A percentile compares a stretch with the other conserved stretches of the same genome.
Evolutionary conservation across 2,113 vertebrate genomes (phyloP).

Genomic region (Dicentrarchus labrax): DNA sequence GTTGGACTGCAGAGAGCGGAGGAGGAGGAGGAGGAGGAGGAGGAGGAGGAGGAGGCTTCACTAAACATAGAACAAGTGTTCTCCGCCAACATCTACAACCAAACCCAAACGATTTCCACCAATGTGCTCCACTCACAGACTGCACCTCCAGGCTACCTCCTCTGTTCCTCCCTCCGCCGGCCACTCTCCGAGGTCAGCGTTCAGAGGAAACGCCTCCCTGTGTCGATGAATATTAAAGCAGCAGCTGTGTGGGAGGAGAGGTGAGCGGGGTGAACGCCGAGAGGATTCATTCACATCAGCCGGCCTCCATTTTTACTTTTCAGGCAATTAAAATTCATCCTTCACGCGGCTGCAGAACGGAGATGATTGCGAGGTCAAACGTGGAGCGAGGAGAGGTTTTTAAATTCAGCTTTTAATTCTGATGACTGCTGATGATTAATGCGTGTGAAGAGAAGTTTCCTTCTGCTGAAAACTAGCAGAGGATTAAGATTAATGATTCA

Average conservation of each 20-base stretch:
- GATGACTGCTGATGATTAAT: conserved; percentile 30
- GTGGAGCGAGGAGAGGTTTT: conserved; percentile 9
- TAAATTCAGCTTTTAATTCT: conserved; percentile 21
- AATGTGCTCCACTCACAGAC: conserved; percentile 13
- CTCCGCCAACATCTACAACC: conserved; percentile 44
- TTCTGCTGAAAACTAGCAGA: neutral
- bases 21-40: conserved; percentile 17
- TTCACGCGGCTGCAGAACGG: conserved; percentile 10
- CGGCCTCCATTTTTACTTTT: conserved; percentile 40
- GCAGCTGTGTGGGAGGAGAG: conserved; percentile 62
- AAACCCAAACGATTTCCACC: conserved; percentile 22
- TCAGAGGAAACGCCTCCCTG: conserved; percentile 18
- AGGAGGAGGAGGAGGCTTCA: conserved; percentile 1
- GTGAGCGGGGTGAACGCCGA: conserved; percentile 42
- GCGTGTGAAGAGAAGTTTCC: neutral
- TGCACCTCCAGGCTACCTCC: conserved; percentile 14
- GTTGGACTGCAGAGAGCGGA: conserved; percentile 19
- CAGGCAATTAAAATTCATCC: conserved; percentile 54
- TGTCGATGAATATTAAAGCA: conserved; percentile 47
- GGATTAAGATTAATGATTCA: neutral
- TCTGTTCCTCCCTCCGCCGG: conserved; percentile 1
- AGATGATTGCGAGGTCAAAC: conserved; percentile 32
- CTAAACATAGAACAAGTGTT: conserved; percentile 47
- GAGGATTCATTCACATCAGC: conserved; percentile 47
- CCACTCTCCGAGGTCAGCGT: conserved; percentile 10